phyloP scores from a whole-genome alignment of 2,888 invertebrate species.

The Scrobipalpa costella region DNA sequence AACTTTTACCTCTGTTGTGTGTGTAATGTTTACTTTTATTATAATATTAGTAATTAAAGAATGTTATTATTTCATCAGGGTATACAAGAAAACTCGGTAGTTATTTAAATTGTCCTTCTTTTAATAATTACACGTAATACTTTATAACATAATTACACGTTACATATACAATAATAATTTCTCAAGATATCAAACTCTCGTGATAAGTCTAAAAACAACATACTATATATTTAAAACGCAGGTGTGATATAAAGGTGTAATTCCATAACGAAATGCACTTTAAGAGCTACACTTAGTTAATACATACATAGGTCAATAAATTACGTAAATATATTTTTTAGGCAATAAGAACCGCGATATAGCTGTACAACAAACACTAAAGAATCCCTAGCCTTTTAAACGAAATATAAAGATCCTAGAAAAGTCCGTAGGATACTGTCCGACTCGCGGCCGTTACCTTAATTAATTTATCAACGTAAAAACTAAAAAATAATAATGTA shows the following conservation, averaged over 20 bases:
- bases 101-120: slow-evolving; percentile 75
- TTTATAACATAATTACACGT: slow-evolving; percentile 80
- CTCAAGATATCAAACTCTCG: slow-evolving; percentile 76
- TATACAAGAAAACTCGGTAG: slow-evolving; percentile 28
- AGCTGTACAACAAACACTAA: slow-evolving; percentile 69
- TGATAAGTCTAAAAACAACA: slow-evolving; percentile 70
- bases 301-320: slow-evolving; percentile 73
- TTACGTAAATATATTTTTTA: slow-evolving; percentile 79
- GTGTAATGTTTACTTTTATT: not conserved
- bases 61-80: not conserved
- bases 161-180: slow-evolving; percentile 80
- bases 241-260: slow-evolving; percentile 66
- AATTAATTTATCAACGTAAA: slow-evolving; percentile 38
- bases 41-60: not conserved
- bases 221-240: slow-evolving; percentile 68
- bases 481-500: slow-evolving; percentile 59
- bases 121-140: slow-evolving; percentile 81
- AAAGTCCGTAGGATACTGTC: slow-evolving; percentile 6
- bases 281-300: slow-evolving; percentile 64
- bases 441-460: slow-evolving; percentile 17
- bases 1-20: not conserved
- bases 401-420: slow-evolving; percentile 38
- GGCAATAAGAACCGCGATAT: slow-evolving; percentile 63
- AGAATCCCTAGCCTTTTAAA: slow-evolving; percentile 44
- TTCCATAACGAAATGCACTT: slow-evolving; percentile 74